These are phyloP conservation scores for Panurus biarmicus DNA, from an alignment of 2,113 vertebrate species.

Conservation along the genomic window DNA sequence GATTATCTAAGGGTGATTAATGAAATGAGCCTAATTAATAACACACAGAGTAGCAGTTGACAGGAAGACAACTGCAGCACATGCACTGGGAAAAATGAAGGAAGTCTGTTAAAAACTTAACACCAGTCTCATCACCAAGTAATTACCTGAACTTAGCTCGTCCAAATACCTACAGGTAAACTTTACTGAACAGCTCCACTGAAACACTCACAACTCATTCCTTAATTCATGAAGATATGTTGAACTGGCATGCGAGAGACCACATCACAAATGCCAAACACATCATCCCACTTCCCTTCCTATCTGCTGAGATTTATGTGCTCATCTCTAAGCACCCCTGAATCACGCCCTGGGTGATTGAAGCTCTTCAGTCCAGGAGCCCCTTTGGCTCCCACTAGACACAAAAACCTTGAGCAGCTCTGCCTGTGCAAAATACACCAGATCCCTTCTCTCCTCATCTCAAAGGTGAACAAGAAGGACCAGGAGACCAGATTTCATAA, in stretches of 20 bases:
- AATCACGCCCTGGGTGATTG: background rate
- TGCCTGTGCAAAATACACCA: background rate
- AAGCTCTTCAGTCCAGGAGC: background rate
- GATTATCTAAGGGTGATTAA: background rate
- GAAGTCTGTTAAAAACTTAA: background rate
- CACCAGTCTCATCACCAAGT: background rate
- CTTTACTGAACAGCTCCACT: background rate
- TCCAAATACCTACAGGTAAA: background rate
- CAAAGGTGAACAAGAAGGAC: background rate
- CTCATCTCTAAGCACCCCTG: background rate
- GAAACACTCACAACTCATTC: background rate
- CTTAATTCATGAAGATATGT: background rate
- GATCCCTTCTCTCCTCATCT: background rate
- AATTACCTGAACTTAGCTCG: background rate
- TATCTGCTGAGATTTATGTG: background rate
- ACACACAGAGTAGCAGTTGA: background rate
- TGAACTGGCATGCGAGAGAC: background rate
- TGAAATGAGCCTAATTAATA: background rate
- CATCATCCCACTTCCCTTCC: background rate
- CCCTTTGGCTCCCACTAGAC: background rate
- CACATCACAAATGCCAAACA: background rate
- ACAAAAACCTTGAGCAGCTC: background rate
- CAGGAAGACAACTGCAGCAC: background rate
- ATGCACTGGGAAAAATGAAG: background rate
- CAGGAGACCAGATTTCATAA: background rate